These are phyloP conservation scores for Sitta carolinensis DNA, from an alignment of 2,797 vertebrate genomes.

Conservation along the genomic window DNA sequence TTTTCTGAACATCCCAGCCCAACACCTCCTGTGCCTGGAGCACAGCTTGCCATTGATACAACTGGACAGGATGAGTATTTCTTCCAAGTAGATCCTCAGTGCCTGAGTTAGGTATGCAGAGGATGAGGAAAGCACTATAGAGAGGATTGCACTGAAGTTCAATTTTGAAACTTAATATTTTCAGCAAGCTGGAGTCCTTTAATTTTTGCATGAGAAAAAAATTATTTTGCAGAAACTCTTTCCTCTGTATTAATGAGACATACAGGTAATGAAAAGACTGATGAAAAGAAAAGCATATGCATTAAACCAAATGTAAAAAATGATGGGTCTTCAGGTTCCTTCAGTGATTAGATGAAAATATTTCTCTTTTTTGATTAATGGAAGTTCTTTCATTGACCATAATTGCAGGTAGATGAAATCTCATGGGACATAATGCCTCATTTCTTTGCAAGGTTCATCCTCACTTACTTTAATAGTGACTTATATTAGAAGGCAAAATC, in stretches of 20 bases:
- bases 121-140: neutral
- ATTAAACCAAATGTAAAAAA: slow-evolving; percentile 18
- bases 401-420: slow-evolving; percentile 36
- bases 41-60: neutral
- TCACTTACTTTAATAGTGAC: slow-evolving; percentile 33
- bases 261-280: neutral
- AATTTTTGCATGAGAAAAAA: neutral
- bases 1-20: neutral
- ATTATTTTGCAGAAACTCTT: neutral
- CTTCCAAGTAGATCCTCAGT: neutral
- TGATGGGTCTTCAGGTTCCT: neutral
- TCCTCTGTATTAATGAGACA: neutral
- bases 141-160: neutral
- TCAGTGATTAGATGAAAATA: slow-evolving; percentile 24
- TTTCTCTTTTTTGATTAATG: slow-evolving; percentile 48
- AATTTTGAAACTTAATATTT: neutral
- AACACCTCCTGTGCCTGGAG: neutral
- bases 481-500: slow-evolving; percentile 15
- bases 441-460: slow-evolving; percentile 5
- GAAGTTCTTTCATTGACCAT: neutral
- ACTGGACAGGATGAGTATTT: neutral
- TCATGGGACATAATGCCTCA: neutral
- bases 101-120: neutral
- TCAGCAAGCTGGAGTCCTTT: neutral
- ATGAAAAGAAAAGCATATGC: neutral